Base-by-base conservation (phyloP, 1,140 invertebrate genomes). In the Pachypsylla venusta region DNA sequence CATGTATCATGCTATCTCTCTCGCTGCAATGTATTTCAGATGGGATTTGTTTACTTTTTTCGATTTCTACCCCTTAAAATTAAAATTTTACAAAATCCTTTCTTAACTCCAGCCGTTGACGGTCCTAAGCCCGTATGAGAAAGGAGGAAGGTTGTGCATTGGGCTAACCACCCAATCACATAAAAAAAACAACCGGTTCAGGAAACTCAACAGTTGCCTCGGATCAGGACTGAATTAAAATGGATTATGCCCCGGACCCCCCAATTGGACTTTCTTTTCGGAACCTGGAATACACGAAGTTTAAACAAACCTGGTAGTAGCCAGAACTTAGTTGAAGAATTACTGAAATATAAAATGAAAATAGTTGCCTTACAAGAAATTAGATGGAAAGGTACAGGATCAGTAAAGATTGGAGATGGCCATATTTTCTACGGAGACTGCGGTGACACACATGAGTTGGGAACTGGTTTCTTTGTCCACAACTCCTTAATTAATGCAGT, bases 251-350 rank as follows among this genome's bases (percentile, higher is more conserved):
- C 27, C 27, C 28, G 16, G 27, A 57, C 28, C 16, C 56, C n/a
- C 24, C 14, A 20, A 14, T 24, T 35, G 27, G 27, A 57, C 16
- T 28, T 57, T 54, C 60, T 24, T 53, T 48, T 56, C 26, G 58
- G 59, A 55, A 64, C 63, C 39, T 64, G 63, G 63, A 63, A 64
- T 61, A 53, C 59, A 28, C 54, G 59, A 53, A 64, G 30, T 54
- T 25, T 63, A 16, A 25, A 55, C 42, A 53, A 30, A 55, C 42
- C 63, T 28, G 58, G 61, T 14, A 57, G 27, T 48, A 25, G 55
- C 25, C 25, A 42, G 19, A 62, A 26, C 22, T 40, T 64, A 42
- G 39, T 53, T 25, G 42, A 60, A 22, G 60, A 64, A 63, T 54
- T 64, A 22, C 10, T 20, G 25, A 62, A 57, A 59, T 63, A 63